Percentiles rank a stretch among this genome's conserved stretches.
Evolutionary conservation across 2,888 invertebrate species (phyloP).

Genomic region (Unio delphinus): DNA sequence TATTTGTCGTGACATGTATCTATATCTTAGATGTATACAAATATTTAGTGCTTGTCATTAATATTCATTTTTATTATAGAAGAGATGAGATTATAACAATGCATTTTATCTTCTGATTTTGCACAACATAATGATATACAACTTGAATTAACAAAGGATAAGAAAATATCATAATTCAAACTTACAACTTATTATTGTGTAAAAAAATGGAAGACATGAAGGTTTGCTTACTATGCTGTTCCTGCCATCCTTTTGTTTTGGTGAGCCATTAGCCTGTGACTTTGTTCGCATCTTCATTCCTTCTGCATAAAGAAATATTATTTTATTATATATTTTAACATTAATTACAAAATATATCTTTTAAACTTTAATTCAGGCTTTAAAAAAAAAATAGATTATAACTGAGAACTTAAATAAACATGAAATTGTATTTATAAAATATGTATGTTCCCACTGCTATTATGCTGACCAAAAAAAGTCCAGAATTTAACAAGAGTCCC

Average conservation of each 20-base stretch:
- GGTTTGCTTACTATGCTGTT: slow-evolving; percentile 46
- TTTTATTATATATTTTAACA: not conserved
- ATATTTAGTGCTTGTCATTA: too few species aligned
- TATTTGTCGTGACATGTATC: too few species aligned
- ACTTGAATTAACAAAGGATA: not conserved
- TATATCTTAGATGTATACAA: too few species aligned
- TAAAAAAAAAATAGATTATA: not conserved
- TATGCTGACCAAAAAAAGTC: too few species aligned
- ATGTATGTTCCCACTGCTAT: not conserved
- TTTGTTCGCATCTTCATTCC: slow-evolving; percentile 69
- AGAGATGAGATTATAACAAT: too few species aligned
- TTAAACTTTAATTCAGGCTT: not conserved
- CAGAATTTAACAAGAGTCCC: not conserved
- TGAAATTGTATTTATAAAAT: not conserved
- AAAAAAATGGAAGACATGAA: not conserved
- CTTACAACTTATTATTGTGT: not conserved
- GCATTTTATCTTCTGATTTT: too few species aligned
- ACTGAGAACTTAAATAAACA: not conserved
- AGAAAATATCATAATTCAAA: too few species aligned
- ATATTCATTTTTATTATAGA: too few species aligned
- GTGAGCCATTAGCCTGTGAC: slow-evolving; percentile 56
- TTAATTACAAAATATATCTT: not conserved
- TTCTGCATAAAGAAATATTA: slow-evolving; percentile 47
- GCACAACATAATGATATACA: not conserved
- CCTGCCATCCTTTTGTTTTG: slow-evolving; percentile 50